A percentile compares a stretch with the other conserved stretches of the same genome.
phyloP scores from a whole-genome alignment of 2,113 vertebrate species.

The Megalops atlanticus region DNA sequence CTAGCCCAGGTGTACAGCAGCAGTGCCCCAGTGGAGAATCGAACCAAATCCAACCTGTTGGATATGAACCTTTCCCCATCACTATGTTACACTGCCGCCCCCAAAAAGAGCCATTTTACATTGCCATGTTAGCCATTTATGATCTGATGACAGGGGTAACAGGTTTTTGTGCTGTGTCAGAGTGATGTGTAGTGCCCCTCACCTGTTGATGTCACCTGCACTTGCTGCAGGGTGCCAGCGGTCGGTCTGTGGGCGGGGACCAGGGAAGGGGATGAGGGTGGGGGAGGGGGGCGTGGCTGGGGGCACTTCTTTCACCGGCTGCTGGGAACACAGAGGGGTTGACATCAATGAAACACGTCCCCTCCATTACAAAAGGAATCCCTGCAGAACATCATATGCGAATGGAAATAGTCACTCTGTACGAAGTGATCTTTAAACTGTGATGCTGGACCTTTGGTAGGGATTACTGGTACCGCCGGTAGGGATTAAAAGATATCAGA shows the following conservation, averaged over 20 bases:
- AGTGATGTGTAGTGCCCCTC: no score
- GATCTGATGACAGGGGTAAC: neutral
- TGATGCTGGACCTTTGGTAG: neutral
- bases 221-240: constrained; percentile 45
- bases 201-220: constrained; percentile 65
- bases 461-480: no score
- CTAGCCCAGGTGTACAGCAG: no score
- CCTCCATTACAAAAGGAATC: neutral
- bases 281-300: constrained; percentile 59
- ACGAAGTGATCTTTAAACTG: neutral
- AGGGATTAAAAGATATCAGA: neutral
- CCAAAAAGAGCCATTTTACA: no score
- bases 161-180: constrained; percentile 3
- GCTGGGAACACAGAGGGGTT: constrained; percentile 42
- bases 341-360: neutral
- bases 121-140: no score
- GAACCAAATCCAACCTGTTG: no score
- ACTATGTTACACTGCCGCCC: no score
- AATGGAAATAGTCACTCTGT: no score
- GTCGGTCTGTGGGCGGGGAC: constrained; percentile 33
- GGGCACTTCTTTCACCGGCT: constrained; percentile 62
- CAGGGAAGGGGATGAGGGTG: constrained; percentile 36
- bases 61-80: no score
- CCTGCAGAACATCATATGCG: no score
- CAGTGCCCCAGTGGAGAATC: no score